Evolutionary conservation across 2,113 vertebrate species (phyloP).

Genomic region (Symphodus melops): DNA sequence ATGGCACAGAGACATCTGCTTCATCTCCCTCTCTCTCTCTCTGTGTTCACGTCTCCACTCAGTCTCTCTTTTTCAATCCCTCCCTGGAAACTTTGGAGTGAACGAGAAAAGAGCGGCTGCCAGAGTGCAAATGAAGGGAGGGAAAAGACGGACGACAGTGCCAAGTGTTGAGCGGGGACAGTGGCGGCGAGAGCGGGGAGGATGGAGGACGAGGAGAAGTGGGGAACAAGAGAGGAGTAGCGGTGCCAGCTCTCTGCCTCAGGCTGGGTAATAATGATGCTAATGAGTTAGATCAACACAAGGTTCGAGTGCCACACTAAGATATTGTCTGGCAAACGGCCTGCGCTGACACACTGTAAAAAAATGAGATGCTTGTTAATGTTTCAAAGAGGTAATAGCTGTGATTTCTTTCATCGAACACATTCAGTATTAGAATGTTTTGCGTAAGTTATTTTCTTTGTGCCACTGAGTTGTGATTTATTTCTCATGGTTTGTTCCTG

Average conservation of each 20-base stretch:
- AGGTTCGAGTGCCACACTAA: slow-evolving; percentile 27
- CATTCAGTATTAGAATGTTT: no score
- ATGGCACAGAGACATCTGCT: slow-evolving; percentile 68
- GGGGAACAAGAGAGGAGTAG: slow-evolving; percentile 8
- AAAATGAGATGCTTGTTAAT: neutral
- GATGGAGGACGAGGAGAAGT: neutral
- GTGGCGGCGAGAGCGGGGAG: neutral
- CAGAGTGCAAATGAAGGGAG: slow-evolving; percentile 14
- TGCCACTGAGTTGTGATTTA: no score
- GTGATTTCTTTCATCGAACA: no score
- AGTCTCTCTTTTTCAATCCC: slow-evolving; percentile 11
- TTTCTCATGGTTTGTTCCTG: no score
- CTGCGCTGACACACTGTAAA: neutral
- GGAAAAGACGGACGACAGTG: slow-evolving; percentile 10
- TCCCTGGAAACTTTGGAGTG: slow-evolving; percentile 10
- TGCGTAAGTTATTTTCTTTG: no score
- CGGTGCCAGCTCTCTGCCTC: slow-evolving; percentile 36
- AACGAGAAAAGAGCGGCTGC: slow-evolving; percentile 6
- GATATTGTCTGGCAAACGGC: slow-evolving; percentile 24
- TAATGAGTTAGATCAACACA: slow-evolving; percentile 63
- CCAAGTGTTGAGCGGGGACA: slow-evolving; percentile 44
- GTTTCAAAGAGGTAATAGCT: no score
- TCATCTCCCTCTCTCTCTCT: slow-evolving; percentile 20
- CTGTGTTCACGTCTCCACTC: neutral
- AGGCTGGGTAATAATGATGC: slow-evolving; percentile 50